Base-by-base conservation (phyloP, 2,888 invertebrate species). In the Campoletis raptor region DNA sequence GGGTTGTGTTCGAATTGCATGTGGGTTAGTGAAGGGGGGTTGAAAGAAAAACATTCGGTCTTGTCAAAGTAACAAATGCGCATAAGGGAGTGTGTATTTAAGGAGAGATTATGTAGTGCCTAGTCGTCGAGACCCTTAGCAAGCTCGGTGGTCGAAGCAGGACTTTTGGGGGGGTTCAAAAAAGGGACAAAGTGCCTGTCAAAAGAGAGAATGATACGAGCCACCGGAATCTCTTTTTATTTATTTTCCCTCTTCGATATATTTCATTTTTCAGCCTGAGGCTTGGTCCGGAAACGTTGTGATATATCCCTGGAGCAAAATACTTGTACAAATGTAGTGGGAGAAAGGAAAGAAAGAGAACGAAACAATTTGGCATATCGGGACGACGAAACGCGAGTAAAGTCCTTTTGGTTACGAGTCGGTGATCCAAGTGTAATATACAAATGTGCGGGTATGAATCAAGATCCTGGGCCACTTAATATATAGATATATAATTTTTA, bases 121-220 rank as follows among this genome's bases (percentile, higher is more conserved):
- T 42, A 45, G 36, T 21, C 45, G 48, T 9, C 15, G 24, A 76
- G 42, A 52, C 54, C 54, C 85, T 69, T 3, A 3, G 72, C 83
- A 12, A 72, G 64, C 42, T 61, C 52, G 86, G 79, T 81, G 86
- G 84, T 86, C 86, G 83, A 40, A 69, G 30, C 40, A 45, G 18
- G 24, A 86, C 79, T 74, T 73, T 66, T 61, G 4, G n/a, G 24
- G 24, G 57, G 48, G 24, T 66, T 48, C 48, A 48, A 77, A 72
- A 54, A 48, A 78, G 37, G 72, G 69, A 73, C 84, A 83, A 82
- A 85, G 87, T 82, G 84, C 72, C 88, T 87, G 87, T 88, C 88
- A 85, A 86, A 84, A 73, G 42, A 45, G 37, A 21, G 79, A 79
- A 78, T 79, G 88, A 88, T 85, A 87, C 82, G 83, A 86, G 84